Evolutionary conservation across 2,113 vertebrate genomes (phyloP), one percentile per base, ranked within the genome.

Genomic region (Parotia lawesii): DNA sequence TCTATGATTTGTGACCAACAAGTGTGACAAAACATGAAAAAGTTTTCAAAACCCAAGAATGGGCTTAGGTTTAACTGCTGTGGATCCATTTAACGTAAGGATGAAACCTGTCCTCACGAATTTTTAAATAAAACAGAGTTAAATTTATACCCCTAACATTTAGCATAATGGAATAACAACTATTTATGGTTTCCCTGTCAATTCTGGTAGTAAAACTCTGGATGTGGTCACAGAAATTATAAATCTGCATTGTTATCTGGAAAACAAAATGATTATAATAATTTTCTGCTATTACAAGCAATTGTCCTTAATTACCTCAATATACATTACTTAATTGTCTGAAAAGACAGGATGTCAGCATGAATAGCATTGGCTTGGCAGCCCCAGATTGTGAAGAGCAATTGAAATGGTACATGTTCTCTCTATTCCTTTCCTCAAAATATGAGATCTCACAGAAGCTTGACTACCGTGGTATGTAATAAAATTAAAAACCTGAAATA

Each of bases 241-340:
- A 94, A 78, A 89, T 48, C 48, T 75, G 61, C 57, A 60, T 75
- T 92, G 28, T 87, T 94, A 89, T 90, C 69, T 81, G 21, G 65
- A 85, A 94, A 94, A 93, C 73, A 95, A 90, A 93, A 51, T 28
- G 3, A 92, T 93, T 86, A 96, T 10, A 92, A 82, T 80, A 74
- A 96, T 93, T 89, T 93, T 94, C 76, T 64, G 61, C 69, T 78
- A 96, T 94, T 95, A 92, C n/a, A 65, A 86, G 79, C 89, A 95
- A 89, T 88, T 87, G 80, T 72, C 72, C 94, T 94, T 90, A 95
- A 96, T 96, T 92, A 90, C 25, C 58, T 85, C 48, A 71, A 89
- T 83, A 93, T 66, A 92, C 58, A 83, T 84, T 86, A 88, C n/a
- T 93, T 90, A 67, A 80, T 84, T 92, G 69, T 93, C 69, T 94